Evolutionary conservation across 2,113 vertebrate genomes (phyloP), one percentile per base, ranked within the genome.

Genomic region (Lagopus muta): DNA sequence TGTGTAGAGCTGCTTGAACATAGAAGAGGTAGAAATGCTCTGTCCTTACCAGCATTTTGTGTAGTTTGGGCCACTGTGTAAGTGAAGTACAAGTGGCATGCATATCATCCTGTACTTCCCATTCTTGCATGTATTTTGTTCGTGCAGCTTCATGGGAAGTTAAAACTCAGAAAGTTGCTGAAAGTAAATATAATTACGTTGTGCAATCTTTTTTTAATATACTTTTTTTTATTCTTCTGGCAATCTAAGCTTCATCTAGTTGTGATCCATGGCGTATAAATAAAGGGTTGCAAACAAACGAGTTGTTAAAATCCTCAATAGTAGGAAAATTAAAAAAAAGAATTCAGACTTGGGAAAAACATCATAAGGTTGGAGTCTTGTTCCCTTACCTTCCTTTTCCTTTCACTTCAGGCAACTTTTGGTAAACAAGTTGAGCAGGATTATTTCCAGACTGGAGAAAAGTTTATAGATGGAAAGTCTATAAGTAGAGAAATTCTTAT

Each of bases 341-440:
- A 45, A 2, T 36, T 85, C n/a, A 87, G 2, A 21, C 24, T 71
- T 52, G 27, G 27, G 28, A 25, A 80, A 92, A 87, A n/a, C 2
- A 2, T 22, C 19, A 61, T 19, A 77, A 67, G 25, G 77, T 75
- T 64, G 48, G 52, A 16, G 28, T 86, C 7, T 42, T 92, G 79
- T 38, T 43, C 27, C 30, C 11, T 42, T 82, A 34, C 22, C 24
- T 76, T 91, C 12, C 1, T 64, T 91, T 81, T 88, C 38, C 10
- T 77, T 94, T 76, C 9, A 45, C 91, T 90, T 92, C 27, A n/a
- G 60, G 18, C 43, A 32, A 58, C 48, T 90, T 90, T 88, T 3
- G 0, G 36, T 75, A 36, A 85, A 19, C 16, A 77, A 80, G 30
- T 30, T 17, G 18, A 77, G 24, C 3, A 71, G 79, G 92, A 86